Percentiles rank a stretch among this genome's conserved stretches.
Conservation (phyloP, 92 coral and sea anemone species). For the Muricea muricata region DNA sequence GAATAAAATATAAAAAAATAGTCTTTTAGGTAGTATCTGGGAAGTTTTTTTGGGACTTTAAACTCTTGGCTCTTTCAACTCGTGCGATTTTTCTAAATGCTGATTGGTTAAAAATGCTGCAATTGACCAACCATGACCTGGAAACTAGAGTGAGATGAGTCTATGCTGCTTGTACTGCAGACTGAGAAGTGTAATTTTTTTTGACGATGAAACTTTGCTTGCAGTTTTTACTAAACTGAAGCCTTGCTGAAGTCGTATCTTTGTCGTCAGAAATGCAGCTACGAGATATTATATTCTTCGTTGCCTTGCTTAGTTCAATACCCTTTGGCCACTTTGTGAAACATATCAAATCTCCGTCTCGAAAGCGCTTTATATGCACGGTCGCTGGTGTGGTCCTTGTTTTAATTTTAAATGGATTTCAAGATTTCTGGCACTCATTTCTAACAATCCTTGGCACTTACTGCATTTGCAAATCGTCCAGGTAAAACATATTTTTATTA, state of each 20-base stretch:
- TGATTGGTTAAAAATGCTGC: neutral
- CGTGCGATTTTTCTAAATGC: neutral
- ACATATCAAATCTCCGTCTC: conserved; percentile 82
- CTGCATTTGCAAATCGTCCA: conserved; percentile 55
- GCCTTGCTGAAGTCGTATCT: no score
- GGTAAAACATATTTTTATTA: neutral
- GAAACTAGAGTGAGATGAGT: neutral
- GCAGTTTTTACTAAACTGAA: neutral
- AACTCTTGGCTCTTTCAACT: neutral
- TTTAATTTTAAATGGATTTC: conserved; percentile 69
- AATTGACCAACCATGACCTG: neutral
- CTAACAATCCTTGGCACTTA: conserved; percentile 75
- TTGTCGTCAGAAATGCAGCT: conserved; percentile 62
- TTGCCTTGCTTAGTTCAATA: conserved; percentile 78
- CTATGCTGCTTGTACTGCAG: neutral
- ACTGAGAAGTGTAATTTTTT: neutral
- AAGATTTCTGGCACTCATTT: conserved; percentile 84
- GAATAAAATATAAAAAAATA: no score
- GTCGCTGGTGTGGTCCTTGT: conserved; percentile 68
- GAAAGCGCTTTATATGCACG: conserved; percentile 77
- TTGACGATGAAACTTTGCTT: no score
- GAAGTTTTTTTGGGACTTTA: neutral
- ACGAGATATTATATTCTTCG: conserved; percentile 75
- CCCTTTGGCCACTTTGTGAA: conserved; percentile 88
- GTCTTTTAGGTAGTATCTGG: no score